These are phyloP conservation scores for Apaloderma vittatum DNA, from an alignment of 2,113 vertebrate genomes.

Conservation along the genomic window DNA sequence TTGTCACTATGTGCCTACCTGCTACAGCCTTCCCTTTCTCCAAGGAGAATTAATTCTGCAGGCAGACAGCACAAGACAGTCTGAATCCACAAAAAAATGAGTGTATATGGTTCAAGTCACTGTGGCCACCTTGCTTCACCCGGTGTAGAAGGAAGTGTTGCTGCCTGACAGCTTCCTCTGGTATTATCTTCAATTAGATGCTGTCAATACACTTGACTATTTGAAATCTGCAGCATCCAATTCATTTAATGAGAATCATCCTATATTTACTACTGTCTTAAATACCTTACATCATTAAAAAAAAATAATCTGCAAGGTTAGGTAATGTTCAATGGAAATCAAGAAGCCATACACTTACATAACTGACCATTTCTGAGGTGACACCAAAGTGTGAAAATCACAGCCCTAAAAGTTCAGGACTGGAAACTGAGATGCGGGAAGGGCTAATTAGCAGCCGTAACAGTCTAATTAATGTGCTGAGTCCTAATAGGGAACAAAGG, in stretches of 20 bases:
- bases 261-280: neutral
- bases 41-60: neutral
- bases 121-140: neutral
- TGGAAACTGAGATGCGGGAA: neutral
- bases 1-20: neutral
- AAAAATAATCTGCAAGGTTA: neutral
- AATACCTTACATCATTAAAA: neutral
- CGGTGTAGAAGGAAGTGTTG: neutral
- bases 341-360: neutral
- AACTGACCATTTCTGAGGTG: neutral
- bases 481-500: neutral
- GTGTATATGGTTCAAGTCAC: neutral
- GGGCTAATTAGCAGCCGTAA: neutral
- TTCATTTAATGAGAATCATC: neutral
- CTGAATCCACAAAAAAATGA: neutral
- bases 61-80: neutral
- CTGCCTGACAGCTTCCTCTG: neutral
- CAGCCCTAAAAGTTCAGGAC: neutral
- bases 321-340: neutral
- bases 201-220: neutral
- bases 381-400: neutral
- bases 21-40: neutral
- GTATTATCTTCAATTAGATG: neutral
- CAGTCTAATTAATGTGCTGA: neutral
- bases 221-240: neutral